Conservation (phyloP, 2,888 invertebrate species). For the Clanis bilineata region DNA sequence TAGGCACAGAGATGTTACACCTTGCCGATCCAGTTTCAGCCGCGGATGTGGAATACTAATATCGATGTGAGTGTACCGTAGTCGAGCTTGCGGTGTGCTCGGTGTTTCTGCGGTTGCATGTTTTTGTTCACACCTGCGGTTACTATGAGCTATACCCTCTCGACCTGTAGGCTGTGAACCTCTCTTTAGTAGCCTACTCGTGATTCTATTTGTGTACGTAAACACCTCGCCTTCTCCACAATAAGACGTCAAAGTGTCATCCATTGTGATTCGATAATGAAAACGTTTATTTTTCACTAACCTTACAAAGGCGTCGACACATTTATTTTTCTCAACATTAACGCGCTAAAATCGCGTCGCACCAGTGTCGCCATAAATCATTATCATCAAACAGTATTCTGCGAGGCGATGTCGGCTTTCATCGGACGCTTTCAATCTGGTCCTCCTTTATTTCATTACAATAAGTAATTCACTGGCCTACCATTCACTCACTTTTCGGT, state of each 20-base stretch:
- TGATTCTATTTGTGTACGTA: constrained; percentile 30
- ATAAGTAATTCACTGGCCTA: constrained; percentile 78
- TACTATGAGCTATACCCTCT: constrained; percentile 51
- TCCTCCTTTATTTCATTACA: constrained; percentile 78
- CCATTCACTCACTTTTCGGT: constrained; percentile 76
- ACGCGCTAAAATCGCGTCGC: constrained; percentile 70
- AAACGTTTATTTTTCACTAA: constrained; percentile 45
- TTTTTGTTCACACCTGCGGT: constrained; percentile 71
- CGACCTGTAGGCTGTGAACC: constrained; percentile 35
- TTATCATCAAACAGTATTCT: constrained; percentile 73
- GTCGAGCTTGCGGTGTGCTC: constrained; percentile 57
- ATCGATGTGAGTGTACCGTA: constrained; percentile 62
- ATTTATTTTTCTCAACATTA: constrained; percentile 75
- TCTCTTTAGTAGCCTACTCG: constrained; percentile 26
- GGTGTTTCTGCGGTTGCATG: constrained; percentile 56
- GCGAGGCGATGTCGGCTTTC: constrained; percentile 65
- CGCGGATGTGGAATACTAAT: constrained; percentile 65
- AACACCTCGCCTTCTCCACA: constrained; percentile 22
- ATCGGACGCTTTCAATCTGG: constrained; percentile 78
- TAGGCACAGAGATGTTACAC: constrained; percentile 35
- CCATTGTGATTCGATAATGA: constrained; percentile 38
- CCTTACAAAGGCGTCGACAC: constrained; percentile 58
- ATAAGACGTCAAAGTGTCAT: constrained; percentile 33
- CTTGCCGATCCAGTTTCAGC: constrained; percentile 64
- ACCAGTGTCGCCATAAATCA: constrained; percentile 77